phyloP scores from a whole-genome alignment of 2,113 vertebrate genomes.

The Megaceryle maxima region DNA sequence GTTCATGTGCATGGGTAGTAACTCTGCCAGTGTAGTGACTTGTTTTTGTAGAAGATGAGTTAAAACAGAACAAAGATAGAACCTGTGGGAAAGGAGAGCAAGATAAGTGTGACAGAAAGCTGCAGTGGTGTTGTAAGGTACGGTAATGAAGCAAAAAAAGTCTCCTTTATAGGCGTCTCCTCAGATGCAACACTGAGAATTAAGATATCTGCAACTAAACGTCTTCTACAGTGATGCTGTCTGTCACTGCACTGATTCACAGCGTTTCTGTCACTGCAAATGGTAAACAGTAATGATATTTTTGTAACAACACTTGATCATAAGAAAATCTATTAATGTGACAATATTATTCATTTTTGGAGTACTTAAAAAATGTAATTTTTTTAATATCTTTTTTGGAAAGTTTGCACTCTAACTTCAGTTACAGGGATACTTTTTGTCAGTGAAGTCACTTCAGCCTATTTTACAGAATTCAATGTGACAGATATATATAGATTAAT shows the following conservation, averaged over 20 bases:
- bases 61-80: neutral
- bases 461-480: neutral
- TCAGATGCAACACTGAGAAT: neutral
- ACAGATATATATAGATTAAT: neutral
- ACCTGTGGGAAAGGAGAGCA: neutral
- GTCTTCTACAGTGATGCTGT: neutral
- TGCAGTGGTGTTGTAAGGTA: neutral
- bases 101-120: neutral
- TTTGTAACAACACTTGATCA: neutral
- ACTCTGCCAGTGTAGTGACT: neutral
- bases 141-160: neutral
- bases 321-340: neutral
- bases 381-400: neutral
- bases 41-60: neutral
- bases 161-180: neutral
- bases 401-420: neutral
- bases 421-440: neutral
- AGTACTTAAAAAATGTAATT: neutral
- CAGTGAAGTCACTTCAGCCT: neutral
- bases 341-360: neutral
- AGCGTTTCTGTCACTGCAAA: neutral
- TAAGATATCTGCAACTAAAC: neutral
- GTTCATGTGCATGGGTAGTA: accelerated
- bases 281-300: neutral
- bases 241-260: neutral